phyloP scores from a whole-genome alignment of 2,888 invertebrate species.

The Neoascia interrupta region DNA sequence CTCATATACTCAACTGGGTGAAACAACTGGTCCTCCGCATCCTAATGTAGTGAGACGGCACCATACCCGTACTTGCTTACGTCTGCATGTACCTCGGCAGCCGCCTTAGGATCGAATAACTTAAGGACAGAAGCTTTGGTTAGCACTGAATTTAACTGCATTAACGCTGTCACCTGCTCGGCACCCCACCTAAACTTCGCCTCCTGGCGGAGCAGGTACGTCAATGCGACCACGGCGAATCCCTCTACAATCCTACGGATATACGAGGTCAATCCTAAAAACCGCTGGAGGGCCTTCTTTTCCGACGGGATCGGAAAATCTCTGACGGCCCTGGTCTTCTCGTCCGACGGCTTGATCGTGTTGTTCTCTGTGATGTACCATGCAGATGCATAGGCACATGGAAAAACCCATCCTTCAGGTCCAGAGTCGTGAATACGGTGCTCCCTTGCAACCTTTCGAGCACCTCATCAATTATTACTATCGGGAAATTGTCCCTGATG shows the following conservation, averaged over 20 bases:
- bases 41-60: not conserved
- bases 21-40: not conserved
- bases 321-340: not conserved
- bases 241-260: conserved; percentile 31
- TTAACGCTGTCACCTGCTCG: not conserved
- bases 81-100: not conserved
- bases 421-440: too few relatives aligned
- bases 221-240: conserved; percentile 20
- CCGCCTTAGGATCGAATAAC: not conserved
- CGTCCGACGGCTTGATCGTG: too few relatives aligned
- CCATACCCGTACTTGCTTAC: not conserved
- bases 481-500: too few relatives aligned
- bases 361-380: too few relatives aligned
- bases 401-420: too few relatives aligned
- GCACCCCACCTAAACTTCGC: not conserved
- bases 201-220: not conserved
- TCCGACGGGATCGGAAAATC: not conserved
- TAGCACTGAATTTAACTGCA: not conserved
- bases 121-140: not conserved
- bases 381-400: too few relatives aligned
- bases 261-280: conserved; percentile 13
- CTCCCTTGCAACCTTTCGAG: too few relatives aligned
- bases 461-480: too few relatives aligned
- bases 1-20: not conserved
- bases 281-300: conserved; percentile 4